phyloP scores from a whole-genome alignment of 2,797 vertebrate genomes.

The Platyrinchus mystaceus region DNA sequence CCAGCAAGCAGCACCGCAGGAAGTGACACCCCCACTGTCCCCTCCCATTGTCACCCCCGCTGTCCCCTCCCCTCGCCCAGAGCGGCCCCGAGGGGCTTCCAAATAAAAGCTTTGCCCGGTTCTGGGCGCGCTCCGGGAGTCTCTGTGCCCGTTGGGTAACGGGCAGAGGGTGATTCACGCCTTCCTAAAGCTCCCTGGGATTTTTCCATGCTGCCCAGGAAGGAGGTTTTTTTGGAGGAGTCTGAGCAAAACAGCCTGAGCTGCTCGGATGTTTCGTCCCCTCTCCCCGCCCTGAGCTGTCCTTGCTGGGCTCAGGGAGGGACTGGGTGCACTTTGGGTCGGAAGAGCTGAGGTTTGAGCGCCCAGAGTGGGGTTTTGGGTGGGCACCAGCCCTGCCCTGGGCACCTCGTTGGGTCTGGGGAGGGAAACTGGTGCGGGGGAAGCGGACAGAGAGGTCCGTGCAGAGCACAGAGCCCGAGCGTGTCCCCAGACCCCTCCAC shows the following conservation, averaged over 20 bases:
- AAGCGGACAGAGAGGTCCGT: fast-evolving
- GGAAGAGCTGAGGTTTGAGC: fast-evolving
- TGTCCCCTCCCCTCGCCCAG: fast-evolving
- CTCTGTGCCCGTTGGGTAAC: neutral
- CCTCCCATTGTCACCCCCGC: neutral
- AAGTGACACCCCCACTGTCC: conserved; percentile 31
- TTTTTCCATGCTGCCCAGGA: neutral
- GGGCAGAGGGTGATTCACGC: neutral
- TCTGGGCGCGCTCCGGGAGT: fast-evolving
- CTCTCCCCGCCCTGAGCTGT: fast-evolving
- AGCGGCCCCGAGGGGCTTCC: fast-evolving
- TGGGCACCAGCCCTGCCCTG: neutral
- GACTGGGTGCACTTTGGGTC: fast-evolving
- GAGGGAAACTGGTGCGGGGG: neutral
- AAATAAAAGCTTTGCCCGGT: conserved; percentile 26
- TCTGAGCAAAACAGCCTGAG: neutral
- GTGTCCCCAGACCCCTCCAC: neutral
- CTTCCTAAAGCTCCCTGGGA: neutral
- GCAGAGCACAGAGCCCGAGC: neutral
- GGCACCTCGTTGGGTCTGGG: neutral
- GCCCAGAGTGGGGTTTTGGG: fast-evolving
- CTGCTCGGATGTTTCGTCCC: neutral
- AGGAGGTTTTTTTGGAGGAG: neutral
- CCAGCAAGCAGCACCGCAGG: conserved; percentile 60
- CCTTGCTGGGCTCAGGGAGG: neutral